Evolutionary conservation across 2,888 invertebrate species (phyloP), one percentile per base, ranked within the genome.

Genomic region (Nemapogon koenigi): DNA sequence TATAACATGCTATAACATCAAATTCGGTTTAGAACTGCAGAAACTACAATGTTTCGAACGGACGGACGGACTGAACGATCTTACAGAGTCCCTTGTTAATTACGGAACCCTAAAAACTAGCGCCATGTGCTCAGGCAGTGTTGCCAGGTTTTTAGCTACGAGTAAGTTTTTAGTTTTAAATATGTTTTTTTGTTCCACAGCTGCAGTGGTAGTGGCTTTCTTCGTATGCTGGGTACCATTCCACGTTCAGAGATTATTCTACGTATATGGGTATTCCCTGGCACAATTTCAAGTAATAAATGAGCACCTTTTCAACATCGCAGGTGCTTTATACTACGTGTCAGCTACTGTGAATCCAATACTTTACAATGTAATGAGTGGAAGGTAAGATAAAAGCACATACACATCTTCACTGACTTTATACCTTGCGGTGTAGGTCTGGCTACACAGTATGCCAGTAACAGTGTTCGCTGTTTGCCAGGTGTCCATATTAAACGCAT

Each of bases 181-280:
- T 7, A 22, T 27, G 14, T 31, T 14, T 42, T 47, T 46, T 42
- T 48, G 39, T 27, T 35, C 80, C 81, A 33, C 81, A 97, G 97
- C 91, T 51, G 92, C 92, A 3, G 96, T 97, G n/a, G 97, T 96
- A 33, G 83, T 95, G 19, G 90, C 91, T 18, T 97, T 97, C 79
- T 96, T 97, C 75, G 76, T 94, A 2, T 95, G 95, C 66, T 97
- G 96, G 96, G 91, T 91, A 0, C 97, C 97, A 4, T 97, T 96
- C 72, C 96, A 97, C 71, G 83, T 91, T 6, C 97, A 97, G 67
- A 81, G 97, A 14, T 75, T 97, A 26, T 85, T 94, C 60, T 90
- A 87, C 59, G 81, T 91, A 45, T 89, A 92, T 61, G 89, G 84
- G 2, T 76, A 81, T 52, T 60, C 81, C 7, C 76, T 81, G 46